phyloP scores from a whole-genome alignment of 2,888 invertebrate species.

The Disparrhopalites patrizii region DNA sequence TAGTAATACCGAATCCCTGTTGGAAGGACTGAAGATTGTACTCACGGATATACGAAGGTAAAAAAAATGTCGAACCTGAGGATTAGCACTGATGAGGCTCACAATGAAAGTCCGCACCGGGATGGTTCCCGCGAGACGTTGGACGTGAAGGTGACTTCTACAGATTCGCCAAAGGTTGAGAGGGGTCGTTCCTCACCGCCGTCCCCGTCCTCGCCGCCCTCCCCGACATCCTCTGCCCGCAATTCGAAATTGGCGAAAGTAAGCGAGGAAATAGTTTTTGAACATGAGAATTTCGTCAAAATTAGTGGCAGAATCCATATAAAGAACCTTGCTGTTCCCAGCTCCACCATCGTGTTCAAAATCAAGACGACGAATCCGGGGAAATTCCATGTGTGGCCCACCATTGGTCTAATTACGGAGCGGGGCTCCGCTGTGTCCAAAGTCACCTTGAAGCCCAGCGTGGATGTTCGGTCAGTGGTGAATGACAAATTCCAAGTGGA shows the following conservation, averaged over 20 bases:
- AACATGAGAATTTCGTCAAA: not conserved
- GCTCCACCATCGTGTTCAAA: slow-evolving; percentile 6
- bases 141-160: too few species aligned
- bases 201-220: too few species aligned
- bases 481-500: slow-evolving; percentile 19
- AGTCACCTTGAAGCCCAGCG: slow-evolving; percentile 8
- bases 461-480: not conserved
- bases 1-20: too few species aligned
- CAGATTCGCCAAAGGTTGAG: too few species aligned
- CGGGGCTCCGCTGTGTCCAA: slow-evolving; percentile 1
- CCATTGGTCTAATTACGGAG: slow-evolving; percentile 12
- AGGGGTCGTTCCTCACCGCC: too few species aligned
- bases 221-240: too few species aligned
- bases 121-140: too few species aligned
- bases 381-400: slow-evolving; percentile 23
- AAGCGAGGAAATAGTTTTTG: not conserved
- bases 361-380: slow-evolving; percentile 15
- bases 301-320: slow-evolving; percentile 10
- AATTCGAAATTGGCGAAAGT: not conserved
- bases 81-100: too few species aligned
- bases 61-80: too few species aligned
- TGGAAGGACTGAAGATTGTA: too few species aligned
- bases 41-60: too few species aligned
- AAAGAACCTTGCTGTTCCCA: slow-evolving; percentile 6
- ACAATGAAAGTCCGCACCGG: too few species aligned